phyloP scores from a whole-genome alignment of 1,140 invertebrate genomes.

The Tetramorium parvispinum region DNA sequence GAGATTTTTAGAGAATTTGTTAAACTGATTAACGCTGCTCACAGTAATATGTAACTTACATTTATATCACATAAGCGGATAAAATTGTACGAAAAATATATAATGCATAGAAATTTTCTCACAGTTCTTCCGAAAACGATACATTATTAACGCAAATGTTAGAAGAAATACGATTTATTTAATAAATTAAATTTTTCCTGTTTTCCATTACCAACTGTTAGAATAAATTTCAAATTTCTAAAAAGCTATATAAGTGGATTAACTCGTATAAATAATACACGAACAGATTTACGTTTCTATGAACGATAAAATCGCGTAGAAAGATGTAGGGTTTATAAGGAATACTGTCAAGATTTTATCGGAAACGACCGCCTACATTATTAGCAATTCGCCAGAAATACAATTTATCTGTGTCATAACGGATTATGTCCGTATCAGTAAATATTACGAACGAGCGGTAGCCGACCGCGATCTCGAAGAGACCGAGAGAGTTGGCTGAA shows the following conservation, averaged over 20 bases:
- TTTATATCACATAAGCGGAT: neutral
- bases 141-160: neutral
- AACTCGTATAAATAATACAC: neutral
- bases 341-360: neutral
- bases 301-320: neutral
- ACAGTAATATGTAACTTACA: neutral
- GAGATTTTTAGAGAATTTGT: constrained; percentile 30
- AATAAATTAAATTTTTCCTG: neutral
- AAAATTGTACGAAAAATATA: neutral
- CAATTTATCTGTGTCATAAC: constrained; percentile 42
- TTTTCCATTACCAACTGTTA: neutral
- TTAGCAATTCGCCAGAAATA: constrained; percentile 25
- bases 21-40: constrained; percentile 12
- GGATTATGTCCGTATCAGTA: constrained; percentile 63
- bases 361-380: neutral
- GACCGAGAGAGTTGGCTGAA: constrained; percentile 63
- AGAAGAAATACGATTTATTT: neutral
- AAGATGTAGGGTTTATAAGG: neutral
- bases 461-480: constrained; percentile 64
- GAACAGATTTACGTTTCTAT: neutral
- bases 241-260: neutral
- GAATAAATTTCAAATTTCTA: neutral
- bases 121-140: neutral
- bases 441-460: constrained; percentile 42
- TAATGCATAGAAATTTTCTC: neutral